These are phyloP conservation scores for Heliocidaris erythrogramma DNA, from an alignment of 35 echinoderm and acorn worm species.

Conservation along the genomic window DNA sequence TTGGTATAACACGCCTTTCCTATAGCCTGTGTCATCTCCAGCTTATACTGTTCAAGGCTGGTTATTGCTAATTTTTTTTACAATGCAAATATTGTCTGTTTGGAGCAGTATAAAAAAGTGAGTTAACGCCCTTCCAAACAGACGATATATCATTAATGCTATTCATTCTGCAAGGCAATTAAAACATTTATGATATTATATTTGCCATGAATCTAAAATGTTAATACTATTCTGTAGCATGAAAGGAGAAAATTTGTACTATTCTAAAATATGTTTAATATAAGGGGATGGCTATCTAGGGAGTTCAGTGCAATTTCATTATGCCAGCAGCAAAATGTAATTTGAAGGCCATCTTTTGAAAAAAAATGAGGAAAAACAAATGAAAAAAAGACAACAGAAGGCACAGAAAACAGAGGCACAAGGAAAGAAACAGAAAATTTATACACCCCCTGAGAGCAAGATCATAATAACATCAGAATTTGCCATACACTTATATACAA, in stretches of 20 bases:
- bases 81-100: too few relatives aligned
- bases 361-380: too few relatives aligned
- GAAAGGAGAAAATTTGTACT: not conserved
- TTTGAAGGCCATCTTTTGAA: not conserved
- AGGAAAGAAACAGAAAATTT: too few relatives aligned
- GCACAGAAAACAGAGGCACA: too few relatives aligned
- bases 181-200: not conserved
- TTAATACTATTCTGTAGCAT: not conserved
- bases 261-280: not conserved
- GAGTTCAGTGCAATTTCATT: not conserved
- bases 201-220: not conserved
- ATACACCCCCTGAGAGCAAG: not conserved
- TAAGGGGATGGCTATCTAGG: not conserved
- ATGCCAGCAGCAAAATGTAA: not conserved
- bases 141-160: not conserved
- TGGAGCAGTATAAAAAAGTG: too few relatives aligned
- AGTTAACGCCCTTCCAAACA: too few relatives aligned
- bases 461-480: not conserved
- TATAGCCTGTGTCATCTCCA: too few relatives aligned
- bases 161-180: not conserved
- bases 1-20: too few relatives aligned
- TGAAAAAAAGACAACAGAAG: too few relatives aligned
- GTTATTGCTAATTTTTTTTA: too few relatives aligned
- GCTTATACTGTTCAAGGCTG: too few relatives aligned
- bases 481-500: not conserved